These are phyloP conservation scores for cat (Felis catus) DNA, from an alignment of 2,113 vertebrate genomes.

Conservation along the genomic window F.catus_Fca126_mat1.0 CM031420.1:76266001-76266500, in stretches of 20 bases:
- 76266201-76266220: background rate
- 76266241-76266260: slow-evolving; percentile 33
- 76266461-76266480: background rate
- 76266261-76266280: slow-evolving; percentile 35
- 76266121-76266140: background rate
- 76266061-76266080: background rate
- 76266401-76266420: background rate
- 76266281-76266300: background rate
- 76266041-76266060: background rate
- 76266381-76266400: background rate
- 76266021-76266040: background rate
- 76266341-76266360: background rate
- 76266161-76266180: background rate
- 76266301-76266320: background rate
- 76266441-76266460: background rate
- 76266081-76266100: background rate
- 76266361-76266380: background rate
- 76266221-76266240: background rate
- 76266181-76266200: background rate
- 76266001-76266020: background rate
- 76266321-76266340: slow-evolving; percentile 22
- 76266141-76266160: background rate
- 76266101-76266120: background rate
- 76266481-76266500: background rate
- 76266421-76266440: background rate